Evolutionary conservation across 1,140 invertebrate species (phyloP).

Genomic region (Drosophila fuyamai): DNA sequence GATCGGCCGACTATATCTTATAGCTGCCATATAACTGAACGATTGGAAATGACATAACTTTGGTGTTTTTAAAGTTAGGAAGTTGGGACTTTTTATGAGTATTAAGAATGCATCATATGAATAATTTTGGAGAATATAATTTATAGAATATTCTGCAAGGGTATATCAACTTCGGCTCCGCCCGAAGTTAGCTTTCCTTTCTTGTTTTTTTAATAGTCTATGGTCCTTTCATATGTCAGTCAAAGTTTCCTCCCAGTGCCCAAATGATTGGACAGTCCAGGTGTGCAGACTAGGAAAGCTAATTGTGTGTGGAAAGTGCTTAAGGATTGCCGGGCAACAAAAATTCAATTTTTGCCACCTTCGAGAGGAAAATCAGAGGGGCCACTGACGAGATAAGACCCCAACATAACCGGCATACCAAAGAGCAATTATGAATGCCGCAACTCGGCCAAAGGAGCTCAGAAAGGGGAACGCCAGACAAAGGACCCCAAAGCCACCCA

Average conservation of each 20-base stretch:
- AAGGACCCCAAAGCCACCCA: slow-evolving; percentile 3
- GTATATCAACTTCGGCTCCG: too few relatives aligned
- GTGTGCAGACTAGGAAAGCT: slow-evolving; percentile 29
- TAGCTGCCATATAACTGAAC: too few relatives aligned
- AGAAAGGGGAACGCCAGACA: slow-evolving; percentile 7
- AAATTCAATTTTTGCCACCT: slow-evolving; percentile 64
- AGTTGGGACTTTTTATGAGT: too few relatives aligned
- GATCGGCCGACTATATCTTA: too few relatives aligned
- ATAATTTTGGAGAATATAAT: too few relatives aligned
- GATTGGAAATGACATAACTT: too few relatives aligned
- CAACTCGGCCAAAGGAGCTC: slow-evolving; percentile 26
- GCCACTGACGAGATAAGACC: not conserved
- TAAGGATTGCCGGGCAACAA: slow-evolving; percentile 34
- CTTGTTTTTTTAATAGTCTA: too few relatives aligned
- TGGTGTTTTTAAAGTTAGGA: too few relatives aligned
- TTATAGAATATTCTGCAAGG: too few relatives aligned
- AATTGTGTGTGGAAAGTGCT: slow-evolving; percentile 45
- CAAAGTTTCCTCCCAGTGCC: not conserved
- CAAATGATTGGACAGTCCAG: not conserved
- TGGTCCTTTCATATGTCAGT: not conserved
- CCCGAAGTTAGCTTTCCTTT: too few relatives aligned
- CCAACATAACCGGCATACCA: slow-evolving; percentile 43
- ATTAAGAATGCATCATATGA: too few relatives aligned
- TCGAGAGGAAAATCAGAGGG: slow-evolving; percentile 3
- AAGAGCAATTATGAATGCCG: slow-evolving; percentile 68